Evolutionary conservation across 2,888 invertebrate genomes (phyloP), one percentile per base, ranked within the genome.

Genomic region (Andricus quercusramuli): DNA sequence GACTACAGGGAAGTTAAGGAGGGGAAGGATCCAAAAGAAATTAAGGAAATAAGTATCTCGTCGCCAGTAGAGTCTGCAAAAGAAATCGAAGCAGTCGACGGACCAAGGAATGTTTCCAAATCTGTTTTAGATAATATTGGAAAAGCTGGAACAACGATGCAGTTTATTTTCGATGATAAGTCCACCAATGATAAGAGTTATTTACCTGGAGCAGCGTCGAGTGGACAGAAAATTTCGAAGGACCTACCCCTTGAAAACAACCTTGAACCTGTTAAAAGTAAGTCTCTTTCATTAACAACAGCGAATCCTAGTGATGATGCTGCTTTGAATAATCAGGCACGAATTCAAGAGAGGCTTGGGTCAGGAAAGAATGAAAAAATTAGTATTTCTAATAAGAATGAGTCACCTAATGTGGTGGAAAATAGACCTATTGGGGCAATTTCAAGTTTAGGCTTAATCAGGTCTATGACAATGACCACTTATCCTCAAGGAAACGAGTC

Each of bases 51-150:
- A 29, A 64, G 22, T 59, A 11, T 22, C 22, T 59, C 22, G 22
- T 59, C 59, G 22, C n/a, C 17, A 29, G 64, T 64, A 17, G 64
- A 64, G 13, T 17, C 29, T 64, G 15, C 29, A 11, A 3, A 78
- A 81, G 80, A 51, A 51, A 80, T 84, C 64, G 89, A 89, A 78
- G 82, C 81, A 44, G 86, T 88, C 9, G 92, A 93, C 41, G 91
- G 91, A 68, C 90, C 93, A 68, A 94, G 93, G 84, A 91, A 89
- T 65, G 94, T 95, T 87, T 94, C 95, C 13, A 94, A 94, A 87
- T 93, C 94, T n/a, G 95, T 96, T 15, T 92, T 95, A 77, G 95
- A 95, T 89, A 95, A 95, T 87, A 96, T 96, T 88, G 94, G 95
- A 51, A 95, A 95, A 91, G 96, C 95, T 80, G 95, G 96, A n/a